phyloP scores from a whole-genome alignment of 2,888 invertebrate species.

The Zhuqinia jingwanae region DNA sequence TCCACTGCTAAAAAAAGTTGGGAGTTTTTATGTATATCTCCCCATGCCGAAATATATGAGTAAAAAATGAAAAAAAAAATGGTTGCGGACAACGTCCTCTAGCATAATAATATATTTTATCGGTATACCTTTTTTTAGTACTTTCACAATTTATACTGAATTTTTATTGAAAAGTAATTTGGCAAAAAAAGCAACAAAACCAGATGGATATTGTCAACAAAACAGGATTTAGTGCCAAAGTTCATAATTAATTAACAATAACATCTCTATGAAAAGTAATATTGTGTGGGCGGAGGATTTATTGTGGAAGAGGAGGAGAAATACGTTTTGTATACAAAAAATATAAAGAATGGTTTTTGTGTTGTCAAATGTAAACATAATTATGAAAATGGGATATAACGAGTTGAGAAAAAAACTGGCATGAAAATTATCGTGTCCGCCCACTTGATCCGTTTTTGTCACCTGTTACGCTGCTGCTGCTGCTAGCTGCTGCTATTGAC shows the following conservation, averaged over 20 bases:
- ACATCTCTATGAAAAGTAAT: constrained; percentile 7
- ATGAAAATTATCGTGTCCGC: constrained; percentile 52
- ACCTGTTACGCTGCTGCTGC: constrained; percentile 41
- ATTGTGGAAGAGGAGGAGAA: not conserved
- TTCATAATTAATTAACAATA: constrained; percentile 35
- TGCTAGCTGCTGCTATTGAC: not conserved
- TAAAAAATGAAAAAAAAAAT: not conserved
- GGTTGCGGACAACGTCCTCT: constrained; percentile 42
- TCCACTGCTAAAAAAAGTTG: constrained; percentile 31
- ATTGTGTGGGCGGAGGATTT: constrained; percentile 9
- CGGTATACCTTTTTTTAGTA: not conserved
- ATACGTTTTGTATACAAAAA: not conserved
- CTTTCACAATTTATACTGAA: not conserved
- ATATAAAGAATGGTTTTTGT: not conserved
- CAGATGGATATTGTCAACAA: not conserved
- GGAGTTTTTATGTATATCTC: constrained; percentile 12
- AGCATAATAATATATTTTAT: too few species aligned
- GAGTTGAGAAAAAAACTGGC: constrained; percentile 23
- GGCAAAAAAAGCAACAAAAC: too few species aligned
- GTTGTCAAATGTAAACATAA: not conserved
- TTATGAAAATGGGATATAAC: constrained; percentile 29
- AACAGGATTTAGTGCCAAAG: not conserved
- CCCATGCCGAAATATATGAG: not conserved
- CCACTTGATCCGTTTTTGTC: constrained; percentile 59
- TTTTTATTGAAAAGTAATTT: not conserved